These are phyloP conservation scores for Petaurus breviceps DNA, from an alignment of 2,113 vertebrate species.

Conservation along the genomic window DNA sequence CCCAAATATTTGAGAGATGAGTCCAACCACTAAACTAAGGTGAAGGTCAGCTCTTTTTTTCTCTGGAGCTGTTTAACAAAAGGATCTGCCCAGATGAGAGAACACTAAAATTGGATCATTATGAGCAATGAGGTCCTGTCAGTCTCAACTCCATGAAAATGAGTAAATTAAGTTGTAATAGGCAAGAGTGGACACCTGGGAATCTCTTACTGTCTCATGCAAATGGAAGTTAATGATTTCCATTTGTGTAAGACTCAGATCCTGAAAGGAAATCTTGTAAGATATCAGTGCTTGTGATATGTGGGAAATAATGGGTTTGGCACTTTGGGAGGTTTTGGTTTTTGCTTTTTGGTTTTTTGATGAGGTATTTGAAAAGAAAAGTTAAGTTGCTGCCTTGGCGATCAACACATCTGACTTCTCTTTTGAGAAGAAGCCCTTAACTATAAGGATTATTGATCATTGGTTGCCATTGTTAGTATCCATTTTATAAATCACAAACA, in stretches of 20 bases:
- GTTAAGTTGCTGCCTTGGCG: not conserved
- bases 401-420: not conserved
- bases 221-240: not conserved
- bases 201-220: not conserved
- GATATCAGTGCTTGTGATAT: not conserved
- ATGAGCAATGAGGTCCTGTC: not conserved
- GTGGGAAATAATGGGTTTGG: not conserved
- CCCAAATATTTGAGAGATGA: conserved; percentile 5
- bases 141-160: not conserved
- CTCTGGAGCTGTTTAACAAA: conserved; percentile 3
- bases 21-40: conserved; percentile 31
- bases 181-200: not conserved
- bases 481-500: not conserved
- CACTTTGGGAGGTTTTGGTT: not conserved
- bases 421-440: not conserved
- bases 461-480: not conserved
- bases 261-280: not conserved
- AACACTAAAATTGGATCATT: conserved; percentile 32
- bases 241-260: not conserved
- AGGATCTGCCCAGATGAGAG: conserved; percentile 43
- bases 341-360: not conserved
- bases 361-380: not conserved
- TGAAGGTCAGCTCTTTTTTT: not conserved
- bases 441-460: conserved; percentile 11
- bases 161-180: not conserved